Evolutionary conservation across 2,797 vertebrate species (phyloP).

Genomic region (Anguilla marmorata): DNA sequence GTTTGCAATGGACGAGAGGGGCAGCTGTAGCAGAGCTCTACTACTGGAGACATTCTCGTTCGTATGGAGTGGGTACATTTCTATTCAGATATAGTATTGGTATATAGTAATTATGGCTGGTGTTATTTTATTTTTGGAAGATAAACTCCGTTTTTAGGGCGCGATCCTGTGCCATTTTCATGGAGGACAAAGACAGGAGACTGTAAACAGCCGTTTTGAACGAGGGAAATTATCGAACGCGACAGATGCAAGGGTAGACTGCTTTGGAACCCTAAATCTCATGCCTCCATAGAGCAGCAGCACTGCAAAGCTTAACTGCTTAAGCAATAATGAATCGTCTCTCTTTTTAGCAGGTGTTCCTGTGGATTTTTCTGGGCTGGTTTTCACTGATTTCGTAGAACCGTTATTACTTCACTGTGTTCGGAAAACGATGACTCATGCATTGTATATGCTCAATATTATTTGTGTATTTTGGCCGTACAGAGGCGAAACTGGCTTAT

Average conservation of each 20-base stretch:
- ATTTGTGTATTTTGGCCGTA: background rate
- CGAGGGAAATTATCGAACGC: constrained; percentile 43
- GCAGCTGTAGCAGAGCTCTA: constrained; percentile 68
- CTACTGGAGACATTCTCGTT: constrained; percentile 63
- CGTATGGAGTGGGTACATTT: constrained; percentile 69
- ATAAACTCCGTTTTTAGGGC: constrained; percentile 47
- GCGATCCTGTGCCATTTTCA: constrained; percentile 48
- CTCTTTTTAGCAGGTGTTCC: constrained; percentile 18
- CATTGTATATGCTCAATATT: constrained; percentile 11
- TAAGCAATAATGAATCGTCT: background rate
- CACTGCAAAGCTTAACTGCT: constrained; percentile 4
- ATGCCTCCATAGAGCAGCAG: constrained; percentile 36
- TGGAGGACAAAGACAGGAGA: constrained; percentile 59
- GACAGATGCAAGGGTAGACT: constrained; percentile 48
- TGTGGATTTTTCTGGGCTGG: constrained; percentile 27
- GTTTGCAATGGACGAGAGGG: constrained; percentile 73
- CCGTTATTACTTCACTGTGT: background rate
- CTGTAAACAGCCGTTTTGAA: constrained; percentile 52
- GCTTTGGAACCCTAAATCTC: constrained; percentile 48
- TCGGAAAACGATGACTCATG: constrained; percentile 11
- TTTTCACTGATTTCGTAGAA: background rate
- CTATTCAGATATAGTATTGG: constrained; percentile 54
- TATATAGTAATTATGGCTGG: constrained; percentile 46
- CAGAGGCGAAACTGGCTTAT: background rate
- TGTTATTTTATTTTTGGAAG: constrained; percentile 35